phyloP scores from a whole-genome alignment of 2,888 invertebrate genomes.

The Thymelicus lineola region DNA sequence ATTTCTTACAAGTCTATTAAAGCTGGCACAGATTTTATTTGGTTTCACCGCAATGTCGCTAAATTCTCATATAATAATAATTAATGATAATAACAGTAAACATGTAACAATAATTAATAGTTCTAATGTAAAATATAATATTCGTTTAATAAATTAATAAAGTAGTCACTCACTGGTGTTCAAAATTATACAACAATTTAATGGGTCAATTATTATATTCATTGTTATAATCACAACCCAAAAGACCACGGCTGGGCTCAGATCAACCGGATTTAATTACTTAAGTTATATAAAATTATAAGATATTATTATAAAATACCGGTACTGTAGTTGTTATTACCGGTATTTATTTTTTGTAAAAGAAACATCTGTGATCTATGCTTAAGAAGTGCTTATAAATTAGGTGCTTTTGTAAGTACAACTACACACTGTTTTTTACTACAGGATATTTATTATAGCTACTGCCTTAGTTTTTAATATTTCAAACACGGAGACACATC shows the following conservation, averaged over 20 bases:
- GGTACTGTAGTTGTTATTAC: too few species aligned
- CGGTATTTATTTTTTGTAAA: too few species aligned
- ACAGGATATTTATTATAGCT: not conserved
- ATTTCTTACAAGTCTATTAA: constrained; percentile 79
- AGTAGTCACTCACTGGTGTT: constrained; percentile 9
- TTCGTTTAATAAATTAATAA: constrained; percentile 18
- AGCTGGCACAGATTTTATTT: constrained; percentile 78
- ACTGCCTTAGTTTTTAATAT: not conserved
- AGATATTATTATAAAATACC: too few species aligned
- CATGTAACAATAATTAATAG: constrained; percentile 48
- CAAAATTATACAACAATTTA: not conserved
- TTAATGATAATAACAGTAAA: constrained; percentile 42
- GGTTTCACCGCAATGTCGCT: constrained; percentile 68
- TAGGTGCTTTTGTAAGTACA: too few species aligned
- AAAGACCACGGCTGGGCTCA: not conserved
- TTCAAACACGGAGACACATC: not conserved
- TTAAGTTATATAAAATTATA: too few species aligned
- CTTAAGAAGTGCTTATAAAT: too few species aligned
- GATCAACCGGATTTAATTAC: not conserved
- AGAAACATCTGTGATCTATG: too few species aligned
- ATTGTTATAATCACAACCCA: not conserved
- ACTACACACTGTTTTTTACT: not conserved
- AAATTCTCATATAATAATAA: constrained; percentile 51
- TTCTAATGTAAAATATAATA: constrained; percentile 26
- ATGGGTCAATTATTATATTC: not conserved